These are phyloP conservation scores for Patiria pectinifera DNA, from an alignment of 53 echinoderm and acorn worm genomes.

Conservation along the genomic window DNA sequence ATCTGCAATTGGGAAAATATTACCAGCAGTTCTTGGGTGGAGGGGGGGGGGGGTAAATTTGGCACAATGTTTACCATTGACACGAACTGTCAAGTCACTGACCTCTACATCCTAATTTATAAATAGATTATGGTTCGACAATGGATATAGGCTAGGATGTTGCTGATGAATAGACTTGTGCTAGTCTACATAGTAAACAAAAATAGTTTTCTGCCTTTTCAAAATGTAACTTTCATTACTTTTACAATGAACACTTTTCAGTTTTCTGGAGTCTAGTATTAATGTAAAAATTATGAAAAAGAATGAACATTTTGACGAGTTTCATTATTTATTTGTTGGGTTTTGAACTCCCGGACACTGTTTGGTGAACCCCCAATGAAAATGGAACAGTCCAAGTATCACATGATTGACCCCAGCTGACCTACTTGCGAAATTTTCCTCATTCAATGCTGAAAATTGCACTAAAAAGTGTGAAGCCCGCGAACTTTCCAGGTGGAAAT, in stretches of 20 bases:
- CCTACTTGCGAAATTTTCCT: slow-evolving; percentile 17
- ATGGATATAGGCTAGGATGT: too few species aligned
- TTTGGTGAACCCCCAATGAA: not conserved
- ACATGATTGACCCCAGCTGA: slow-evolving; percentile 42
- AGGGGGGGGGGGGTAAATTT: too few species aligned
- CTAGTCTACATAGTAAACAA: not conserved
- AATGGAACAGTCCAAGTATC: slow-evolving; percentile 22
- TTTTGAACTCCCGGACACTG: not conserved
- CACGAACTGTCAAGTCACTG: not conserved
- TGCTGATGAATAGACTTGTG: not conserved
- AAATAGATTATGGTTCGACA: slow-evolving; percentile 6
- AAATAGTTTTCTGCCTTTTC: not conserved
- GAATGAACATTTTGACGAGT: too few species aligned
- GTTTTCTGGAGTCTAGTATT: too few species aligned
- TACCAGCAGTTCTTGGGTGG: too few species aligned
- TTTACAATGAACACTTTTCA: not conserved
- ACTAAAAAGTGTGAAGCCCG: not conserved
- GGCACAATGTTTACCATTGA: too few species aligned
- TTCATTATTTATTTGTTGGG: not conserved
- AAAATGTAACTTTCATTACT: not conserved
- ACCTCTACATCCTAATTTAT: not conserved
- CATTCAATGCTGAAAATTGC: not conserved
- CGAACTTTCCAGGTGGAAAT: not conserved
- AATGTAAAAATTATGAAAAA: too few species aligned
- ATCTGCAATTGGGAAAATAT: too few species aligned